Evolutionary conservation across 2,888 invertebrate species (phyloP), one percentile per base, ranked within the genome.

Genomic region (Nebria salina): DNA sequence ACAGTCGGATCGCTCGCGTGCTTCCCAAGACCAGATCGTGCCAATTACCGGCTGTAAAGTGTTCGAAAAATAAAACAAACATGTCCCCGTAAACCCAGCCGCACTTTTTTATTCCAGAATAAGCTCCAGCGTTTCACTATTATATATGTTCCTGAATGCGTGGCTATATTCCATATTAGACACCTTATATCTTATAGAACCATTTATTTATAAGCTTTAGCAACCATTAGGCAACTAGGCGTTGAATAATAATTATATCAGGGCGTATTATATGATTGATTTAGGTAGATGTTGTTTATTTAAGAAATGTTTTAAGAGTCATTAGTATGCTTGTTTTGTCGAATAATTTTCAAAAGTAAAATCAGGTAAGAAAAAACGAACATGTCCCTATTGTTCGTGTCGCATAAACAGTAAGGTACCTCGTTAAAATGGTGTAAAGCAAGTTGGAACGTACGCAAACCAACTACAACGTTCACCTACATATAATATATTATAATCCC

Each of bases 41-140:
- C 87, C 87, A 87, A 87, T 87, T 87, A 87, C 86, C 84, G 86
- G 84, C 84, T 85, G 86, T 86, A 85, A 86, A 86, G 84, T 86
- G 86, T 85, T 86, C 86, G 84, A 83, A 84, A 86, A 86, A 86
- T 84, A 86, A 86, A 86, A 85, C 84, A 85, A 85, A 85, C 83
- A 85, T 70, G 20, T 70, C 34, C 34, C 15, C 26, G 34, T 26
- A 25, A 68, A 26, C 26, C 85, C 83, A 82, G 83, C 84, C 83
- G 76, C 42, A 13, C 20, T 73, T 73, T 73, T 73, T 43, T 73
- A 41, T 8, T 73, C 43, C 75, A 25, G 82, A 70, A 75, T 70
- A 54, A 75, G 74, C 78, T 75, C 11, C 82, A 75, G 66, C 74
- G 78, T 65, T 25, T 20, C 72, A 6, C 26, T 77, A n/a, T 54